Base-by-base conservation (phyloP, 2,113 vertebrate species). In the Collichthys lucidus region DNA sequence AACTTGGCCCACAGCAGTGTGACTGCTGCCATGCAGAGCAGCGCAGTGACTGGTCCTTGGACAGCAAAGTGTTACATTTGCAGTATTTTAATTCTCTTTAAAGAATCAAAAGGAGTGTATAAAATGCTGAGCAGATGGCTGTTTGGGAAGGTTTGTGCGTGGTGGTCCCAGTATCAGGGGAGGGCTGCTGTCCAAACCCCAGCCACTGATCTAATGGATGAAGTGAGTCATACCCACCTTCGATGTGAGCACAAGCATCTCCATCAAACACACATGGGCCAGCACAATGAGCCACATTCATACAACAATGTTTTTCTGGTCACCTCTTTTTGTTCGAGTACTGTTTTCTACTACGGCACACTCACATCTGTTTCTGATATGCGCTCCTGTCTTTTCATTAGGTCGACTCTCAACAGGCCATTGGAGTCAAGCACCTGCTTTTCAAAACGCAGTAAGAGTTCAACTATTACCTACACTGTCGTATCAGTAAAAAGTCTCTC, bases 181-280 rank as follows among this genome's bases (percentile, higher is more conserved):
- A 89, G 76, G 91, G 91, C 92, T 88, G 78, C 82, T 74, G 78
- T 94, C 94, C 92, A 95, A 95, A 93, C 90, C 93, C 86, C 91
- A 91, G 85, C 80, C 91, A 85, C 90, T 92, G 91, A 92, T 94
- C 90, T 87, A 93, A 94, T 94, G 90, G 92, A 80, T 86, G 83
- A 88, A 90, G 89, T 96, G 94, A 95, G 92, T 95, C 94, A 94
- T 91, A 92, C 90, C 88, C 89, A 93, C 86, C 85, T 88, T 92
- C 90, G 65, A 68, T 77, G 76, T 29, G 83, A 91, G 89, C 80
- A 81, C 79, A 89, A 74, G 46, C 78, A 57, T 90, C 90, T 91
- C 88, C 81, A 91, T 91, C 86, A 82, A 87, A 86, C 86, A 86
- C 80, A 87, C 86, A 91, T 86, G 85, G 82, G 49, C 87, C 83